phyloP scores from a whole-genome alignment of 2,888 invertebrate genomes.

The Nomada hirtipes region DNA sequence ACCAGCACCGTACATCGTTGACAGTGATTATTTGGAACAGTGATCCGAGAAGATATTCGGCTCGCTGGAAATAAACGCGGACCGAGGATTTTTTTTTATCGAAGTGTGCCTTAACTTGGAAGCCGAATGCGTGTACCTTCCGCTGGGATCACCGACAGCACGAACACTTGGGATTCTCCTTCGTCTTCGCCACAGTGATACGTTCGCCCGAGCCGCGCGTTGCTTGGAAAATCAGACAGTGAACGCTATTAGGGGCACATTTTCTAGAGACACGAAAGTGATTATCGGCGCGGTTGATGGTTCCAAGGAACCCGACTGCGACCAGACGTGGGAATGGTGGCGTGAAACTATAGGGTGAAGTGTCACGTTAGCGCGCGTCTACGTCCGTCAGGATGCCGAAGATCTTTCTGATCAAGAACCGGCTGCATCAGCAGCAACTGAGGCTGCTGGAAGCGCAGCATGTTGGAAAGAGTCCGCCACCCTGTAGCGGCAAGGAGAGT shows the following conservation, averaged over 20 bases:
- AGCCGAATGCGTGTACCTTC: neutral
- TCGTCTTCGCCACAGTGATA: conserved; percentile 5
- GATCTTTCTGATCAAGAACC: conserved; percentile 96
- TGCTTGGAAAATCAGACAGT: conserved; percentile 13
- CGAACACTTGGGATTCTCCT: conserved; percentile 11
- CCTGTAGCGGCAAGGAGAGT: conserved; percentile 81
- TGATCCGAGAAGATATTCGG: conserved; percentile 11
- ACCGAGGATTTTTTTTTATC: neutral
- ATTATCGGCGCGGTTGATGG: conserved; percentile 46
- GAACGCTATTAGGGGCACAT: neutral
- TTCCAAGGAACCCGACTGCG: conserved; percentile 30
- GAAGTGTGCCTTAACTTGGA: neutral
- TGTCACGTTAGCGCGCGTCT: conserved; percentile 49
- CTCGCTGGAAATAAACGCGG: too few relatives aligned
- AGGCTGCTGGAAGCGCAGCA: conserved; percentile 93
- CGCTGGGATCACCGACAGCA: conserved; percentile 18
- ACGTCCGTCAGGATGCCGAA: conserved; percentile 90
- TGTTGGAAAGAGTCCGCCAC: conserved; percentile 84
- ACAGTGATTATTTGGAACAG: conserved; percentile 44
- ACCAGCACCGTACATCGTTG: conserved; percentile 28
- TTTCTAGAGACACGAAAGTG: neutral
- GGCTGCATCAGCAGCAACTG: conserved; percentile 96
- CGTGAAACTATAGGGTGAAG: conserved; percentile 62
- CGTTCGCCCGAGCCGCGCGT: neutral
- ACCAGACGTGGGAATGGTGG: conserved; percentile 63